Percentiles rank a stretch among this genome's conserved stretches.
Conservation (phyloP, 2,888 invertebrate species). For the Cremastobaeus sp. region DNA sequence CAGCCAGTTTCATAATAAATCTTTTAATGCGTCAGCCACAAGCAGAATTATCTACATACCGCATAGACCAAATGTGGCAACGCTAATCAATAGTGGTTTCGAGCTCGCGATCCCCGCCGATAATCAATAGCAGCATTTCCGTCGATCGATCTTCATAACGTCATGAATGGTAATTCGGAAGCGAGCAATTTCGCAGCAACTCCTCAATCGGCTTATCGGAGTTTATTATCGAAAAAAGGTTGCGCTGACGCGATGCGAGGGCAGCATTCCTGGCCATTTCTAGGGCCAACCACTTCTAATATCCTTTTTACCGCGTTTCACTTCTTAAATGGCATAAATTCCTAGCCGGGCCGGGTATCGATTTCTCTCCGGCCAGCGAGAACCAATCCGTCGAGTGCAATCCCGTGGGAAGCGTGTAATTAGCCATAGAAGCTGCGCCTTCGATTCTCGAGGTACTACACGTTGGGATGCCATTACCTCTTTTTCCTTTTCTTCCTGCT, state of each 20-base stretch:
- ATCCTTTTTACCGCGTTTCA: conserved; percentile 46
- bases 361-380: conserved; percentile 67
- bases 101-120: conserved; percentile 19
- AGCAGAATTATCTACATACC: conserved; percentile 43
- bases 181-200: too few species aligned
- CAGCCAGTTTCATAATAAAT: conserved; percentile 31
- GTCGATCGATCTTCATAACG: conserved; percentile 7
- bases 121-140: conserved; percentile 29
- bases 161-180: too few species aligned
- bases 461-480: conserved; percentile 57
- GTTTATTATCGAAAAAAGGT: conserved; percentile 23
- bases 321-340: conserved; percentile 70
- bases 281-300: conserved; percentile 14
- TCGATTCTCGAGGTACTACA: conserved; percentile 50
- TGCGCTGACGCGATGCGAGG: not conserved
- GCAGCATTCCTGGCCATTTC: conserved; percentile 29
- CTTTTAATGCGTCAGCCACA: conserved; percentile 36
- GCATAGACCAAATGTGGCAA: conserved; percentile 36
- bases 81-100: conserved; percentile 42
- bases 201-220: conserved; percentile 12
- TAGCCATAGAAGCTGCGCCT: conserved; percentile 65
- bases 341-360: conserved; percentile 69
- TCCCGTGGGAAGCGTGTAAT: conserved; percentile 76
- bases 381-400: conserved; percentile 74
- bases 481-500: conserved; percentile 43